These are phyloP conservation scores for Parnassius glacialis DNA, from an alignment of 2,888 invertebrate genomes.

Conservation along the genomic window DNA sequence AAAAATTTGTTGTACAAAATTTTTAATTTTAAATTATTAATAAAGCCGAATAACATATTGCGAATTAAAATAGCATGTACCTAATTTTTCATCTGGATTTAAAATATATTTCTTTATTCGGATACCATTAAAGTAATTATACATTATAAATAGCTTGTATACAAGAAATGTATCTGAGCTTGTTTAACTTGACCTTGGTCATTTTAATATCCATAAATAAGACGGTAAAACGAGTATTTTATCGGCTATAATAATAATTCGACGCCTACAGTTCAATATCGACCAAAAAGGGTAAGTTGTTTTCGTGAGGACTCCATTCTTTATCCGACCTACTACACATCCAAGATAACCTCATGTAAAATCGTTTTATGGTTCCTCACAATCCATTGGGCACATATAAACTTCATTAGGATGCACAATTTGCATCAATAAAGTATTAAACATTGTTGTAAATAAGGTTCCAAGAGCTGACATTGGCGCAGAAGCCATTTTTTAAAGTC, in stretches of 20 bases:
- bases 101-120: too few species aligned
- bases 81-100: too few species aligned
- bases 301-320: constrained; percentile 9
- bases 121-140: too few species aligned
- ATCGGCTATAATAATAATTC: constrained; percentile 19
- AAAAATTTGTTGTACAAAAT: too few species aligned
- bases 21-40: too few species aligned
- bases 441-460: constrained; percentile 15
- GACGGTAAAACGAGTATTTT: constrained; percentile 17
- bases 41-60: too few species aligned
- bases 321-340: constrained; percentile 7
- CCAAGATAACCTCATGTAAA: constrained; percentile 15
- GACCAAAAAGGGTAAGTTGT: constrained; percentile 18
- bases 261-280: constrained; percentile 9
- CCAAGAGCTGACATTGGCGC: constrained; percentile 11
- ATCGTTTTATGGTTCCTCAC: constrained; percentile 10
- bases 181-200: not conserved
- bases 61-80: too few species aligned
- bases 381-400: not conserved
- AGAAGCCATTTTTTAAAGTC: constrained; percentile 21
- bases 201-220: constrained; percentile 11
- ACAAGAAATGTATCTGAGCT: too few species aligned
- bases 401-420: constrained; percentile 13
- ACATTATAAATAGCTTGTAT: too few species aligned
- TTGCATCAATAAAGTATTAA: constrained; percentile 25